Percentiles rank a stretch among this genome's conserved stretches.
These are phyloP conservation scores for Cryptophagus acutangulus DNA, from an alignment of 2,888 invertebrate species.

Conservation along the genomic window DNA sequence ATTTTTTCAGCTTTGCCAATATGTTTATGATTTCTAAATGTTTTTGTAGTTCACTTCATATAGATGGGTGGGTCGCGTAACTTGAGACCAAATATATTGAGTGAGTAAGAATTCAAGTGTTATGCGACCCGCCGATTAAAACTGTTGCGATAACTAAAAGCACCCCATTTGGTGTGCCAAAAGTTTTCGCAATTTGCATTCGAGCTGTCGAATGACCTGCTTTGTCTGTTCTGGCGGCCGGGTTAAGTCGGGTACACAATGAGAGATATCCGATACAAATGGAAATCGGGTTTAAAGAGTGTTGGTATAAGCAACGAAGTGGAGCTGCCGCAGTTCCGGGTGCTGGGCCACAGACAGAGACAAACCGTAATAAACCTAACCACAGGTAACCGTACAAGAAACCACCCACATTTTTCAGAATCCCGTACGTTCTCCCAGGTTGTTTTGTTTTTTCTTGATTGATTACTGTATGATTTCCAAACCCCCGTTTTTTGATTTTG, in stretches of 20 bases:
- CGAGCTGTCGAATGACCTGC: constrained; percentile 46
- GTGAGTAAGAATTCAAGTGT: background rate
- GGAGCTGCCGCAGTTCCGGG: constrained; percentile 94
- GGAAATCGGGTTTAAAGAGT: constrained; percentile 88
- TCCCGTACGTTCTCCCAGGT: background rate
- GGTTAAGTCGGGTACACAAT: constrained; percentile 90
- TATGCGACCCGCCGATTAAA: constrained; percentile 1
- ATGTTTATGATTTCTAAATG: constrained; percentile 20
- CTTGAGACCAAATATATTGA: background rate
- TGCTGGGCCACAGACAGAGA: constrained; percentile 92
- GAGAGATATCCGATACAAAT: constrained; percentile 96
- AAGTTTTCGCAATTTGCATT: constrained; percentile 17
- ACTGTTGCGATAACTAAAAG: constrained; percentile 2
- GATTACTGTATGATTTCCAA: background rate
- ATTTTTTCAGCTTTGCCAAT: constrained; percentile 21
- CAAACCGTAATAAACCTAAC: constrained; percentile 90
- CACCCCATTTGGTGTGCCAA: background rate
- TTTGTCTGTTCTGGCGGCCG: constrained; percentile 49
- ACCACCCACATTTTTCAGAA: constrained; percentile 1
- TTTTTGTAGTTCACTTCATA: constrained; percentile 21
- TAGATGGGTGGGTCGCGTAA: constrained; percentile 12
- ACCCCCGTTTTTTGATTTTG: constrained; percentile 2
- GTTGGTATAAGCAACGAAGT: constrained; percentile 94
- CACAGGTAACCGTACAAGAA: constrained; percentile 68
- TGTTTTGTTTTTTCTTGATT: constrained; percentile 2